A percentile compares a stretch with the other conserved stretches of the same genome.
phyloP scores from a whole-genome alignment of 2,888 invertebrate species.

The Diaphora mendica region DNA sequence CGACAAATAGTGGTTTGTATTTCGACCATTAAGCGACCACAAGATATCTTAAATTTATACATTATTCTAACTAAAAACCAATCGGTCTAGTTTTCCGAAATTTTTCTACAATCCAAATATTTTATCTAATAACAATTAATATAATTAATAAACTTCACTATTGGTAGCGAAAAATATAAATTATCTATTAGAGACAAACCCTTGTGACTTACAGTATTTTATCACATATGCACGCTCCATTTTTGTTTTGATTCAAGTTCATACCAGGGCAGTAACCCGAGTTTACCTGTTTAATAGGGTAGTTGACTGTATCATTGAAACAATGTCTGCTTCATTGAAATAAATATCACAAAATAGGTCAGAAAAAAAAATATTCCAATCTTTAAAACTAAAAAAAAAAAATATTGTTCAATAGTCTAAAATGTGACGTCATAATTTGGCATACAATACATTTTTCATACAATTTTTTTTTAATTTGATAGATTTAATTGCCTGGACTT shows the following conservation, averaged over 20 bases:
- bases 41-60: neutral
- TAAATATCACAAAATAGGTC: too few relatives aligned
- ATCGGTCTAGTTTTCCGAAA: constrained; percentile 10
- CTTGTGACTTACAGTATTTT: constrained; percentile 10
- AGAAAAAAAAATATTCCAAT: too few relatives aligned
- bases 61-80: neutral
- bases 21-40: neutral
- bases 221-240: neutral
- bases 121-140: constrained; percentile 29
- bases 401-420: too few relatives aligned
- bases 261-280: neutral
- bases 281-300: neutral
- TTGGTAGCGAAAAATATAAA: constrained; percentile 17
- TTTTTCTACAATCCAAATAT: constrained; percentile 22
- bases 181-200: constrained; percentile 17
- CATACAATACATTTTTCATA: too few relatives aligned
- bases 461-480: too few relatives aligned
- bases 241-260: neutral
- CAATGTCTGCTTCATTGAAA: too few relatives aligned
- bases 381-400: too few relatives aligned
- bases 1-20: neutral
- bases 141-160: constrained; percentile 22
- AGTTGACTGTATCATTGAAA: too few relatives aligned
- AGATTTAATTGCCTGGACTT: too few relatives aligned
- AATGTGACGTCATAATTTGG: too few relatives aligned